Conservation (phyloP, 2,888 invertebrate species). For the Noctua janthina region DNA sequence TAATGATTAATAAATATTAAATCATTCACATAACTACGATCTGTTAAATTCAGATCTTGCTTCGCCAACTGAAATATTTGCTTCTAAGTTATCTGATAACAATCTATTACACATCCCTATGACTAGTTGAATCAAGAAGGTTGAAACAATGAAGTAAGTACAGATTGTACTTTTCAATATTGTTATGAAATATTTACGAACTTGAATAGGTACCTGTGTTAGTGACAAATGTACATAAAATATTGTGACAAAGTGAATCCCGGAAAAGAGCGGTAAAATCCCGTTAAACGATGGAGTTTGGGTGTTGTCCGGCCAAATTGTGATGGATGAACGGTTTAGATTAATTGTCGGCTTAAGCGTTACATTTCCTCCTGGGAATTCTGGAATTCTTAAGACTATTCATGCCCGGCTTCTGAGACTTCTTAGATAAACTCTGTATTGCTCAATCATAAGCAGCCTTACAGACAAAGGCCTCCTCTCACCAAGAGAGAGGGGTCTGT, state of each 20-base stretch:
- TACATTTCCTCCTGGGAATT: background rate
- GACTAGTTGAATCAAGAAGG: background rate
- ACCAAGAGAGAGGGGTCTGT: background rate
- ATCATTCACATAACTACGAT: conserved; percentile 15
- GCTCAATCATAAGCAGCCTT: background rate
- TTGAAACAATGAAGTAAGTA: background rate
- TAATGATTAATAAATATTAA: background rate
- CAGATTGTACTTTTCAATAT: background rate
- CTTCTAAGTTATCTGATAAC: background rate
- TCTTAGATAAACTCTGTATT: background rate
- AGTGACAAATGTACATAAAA: conserved; percentile 31
- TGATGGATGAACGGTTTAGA: conserved; percentile 26
- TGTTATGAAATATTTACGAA: background rate
- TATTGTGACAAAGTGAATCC: conserved; percentile 17
- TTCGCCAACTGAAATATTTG: conserved; percentile 8
- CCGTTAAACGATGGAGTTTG: conserved; percentile 15
- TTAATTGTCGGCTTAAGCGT: conserved; percentile 15
- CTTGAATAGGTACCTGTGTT: background rate
- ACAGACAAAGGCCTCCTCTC: background rate
- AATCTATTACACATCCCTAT: background rate
- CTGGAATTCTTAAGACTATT: background rate
- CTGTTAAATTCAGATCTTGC: background rate
- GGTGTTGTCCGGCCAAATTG: background rate
- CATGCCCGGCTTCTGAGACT: background rate
- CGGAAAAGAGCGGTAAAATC: conserved; percentile 14